Evolutionary conservation across 2,113 vertebrate genomes (phyloP).

Genomic region (Dissostichus mawsoni): DNA sequence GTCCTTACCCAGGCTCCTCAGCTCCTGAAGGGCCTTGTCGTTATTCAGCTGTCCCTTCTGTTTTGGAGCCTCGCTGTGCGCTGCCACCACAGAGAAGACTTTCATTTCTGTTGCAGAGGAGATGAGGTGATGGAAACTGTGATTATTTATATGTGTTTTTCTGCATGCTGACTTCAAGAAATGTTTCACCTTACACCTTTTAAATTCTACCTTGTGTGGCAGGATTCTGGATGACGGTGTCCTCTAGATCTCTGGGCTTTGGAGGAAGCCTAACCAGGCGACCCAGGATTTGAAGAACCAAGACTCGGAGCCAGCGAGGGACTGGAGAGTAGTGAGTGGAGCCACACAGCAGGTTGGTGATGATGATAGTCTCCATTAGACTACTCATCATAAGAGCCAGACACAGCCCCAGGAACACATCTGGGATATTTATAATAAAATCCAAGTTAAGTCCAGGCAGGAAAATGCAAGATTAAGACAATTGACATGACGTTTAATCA

Average conservation of each 20-base stretch:
- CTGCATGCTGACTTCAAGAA: neutral
- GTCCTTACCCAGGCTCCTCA: slow-evolving; percentile 67
- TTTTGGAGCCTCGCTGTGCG: neutral
- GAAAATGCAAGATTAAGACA: neutral
- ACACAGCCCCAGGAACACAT: slow-evolving; percentile 80
- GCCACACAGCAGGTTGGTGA: slow-evolving; percentile 74
- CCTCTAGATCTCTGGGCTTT: slow-evolving; percentile 15
- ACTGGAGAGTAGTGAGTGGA: slow-evolving; percentile 46
- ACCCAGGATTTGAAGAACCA: slow-evolving; percentile 68
- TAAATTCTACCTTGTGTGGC: slow-evolving; percentile 10
- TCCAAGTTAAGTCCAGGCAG: neutral
- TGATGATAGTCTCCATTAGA: slow-evolving; percentile 77
- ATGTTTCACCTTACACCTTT: neutral
- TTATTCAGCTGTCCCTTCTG: neutral
- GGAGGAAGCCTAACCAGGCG: slow-evolving; percentile 48
- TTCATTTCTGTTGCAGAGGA: slow-evolving; percentile 20
- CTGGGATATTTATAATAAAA: slow-evolving; percentile 48
- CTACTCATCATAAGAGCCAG: slow-evolving; percentile 82
- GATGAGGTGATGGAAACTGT: neutral
- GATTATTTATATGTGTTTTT: neutral
- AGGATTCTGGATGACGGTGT: slow-evolving; percentile 39
- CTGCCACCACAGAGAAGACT: rapidly evolving
- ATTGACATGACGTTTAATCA: neutral
- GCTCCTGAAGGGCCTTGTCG: slow-evolving; percentile 52
- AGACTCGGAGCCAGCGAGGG: slow-evolving; percentile 67